Conservation (phyloP, 2,113 vertebrate species). For the Pachyramphus minor region DNA sequence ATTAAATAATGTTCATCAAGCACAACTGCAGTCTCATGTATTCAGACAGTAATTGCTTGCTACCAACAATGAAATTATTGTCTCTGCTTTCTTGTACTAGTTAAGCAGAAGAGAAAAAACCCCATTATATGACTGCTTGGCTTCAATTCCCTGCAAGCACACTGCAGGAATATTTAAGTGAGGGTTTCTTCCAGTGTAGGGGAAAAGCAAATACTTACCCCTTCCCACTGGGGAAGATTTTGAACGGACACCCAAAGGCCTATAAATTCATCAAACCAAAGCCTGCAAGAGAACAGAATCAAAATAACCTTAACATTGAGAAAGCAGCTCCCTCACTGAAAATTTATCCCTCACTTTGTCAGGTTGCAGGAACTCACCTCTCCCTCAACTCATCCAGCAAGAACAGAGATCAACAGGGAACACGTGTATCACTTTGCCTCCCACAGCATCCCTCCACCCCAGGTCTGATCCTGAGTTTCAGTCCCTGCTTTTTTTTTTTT, state of each 20-base stretch:
- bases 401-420: not conserved
- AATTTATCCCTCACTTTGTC: not conserved
- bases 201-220: slow-evolving; percentile 79
- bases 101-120: not conserved
- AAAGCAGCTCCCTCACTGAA: not conserved
- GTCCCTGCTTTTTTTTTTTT: not conserved
- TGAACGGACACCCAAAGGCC: slow-evolving; percentile 95
- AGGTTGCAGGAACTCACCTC: not conserved
- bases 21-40: not conserved
- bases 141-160: not conserved
- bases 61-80: not conserved
- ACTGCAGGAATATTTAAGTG: not conserved
- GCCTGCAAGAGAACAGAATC: slow-evolving; percentile 75
- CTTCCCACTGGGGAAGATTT: slow-evolving; percentile 97
- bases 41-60: not conserved
- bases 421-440: not conserved
- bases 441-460: not conserved
- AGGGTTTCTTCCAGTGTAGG: not conserved
- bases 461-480: not conserved
- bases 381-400: not conserved
- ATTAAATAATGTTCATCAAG: not conserved
- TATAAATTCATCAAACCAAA: slow-evolving; percentile 97
- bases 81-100: not conserved
- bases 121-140: not conserved
- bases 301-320: not conserved